Evolutionary conservation across 1,140 invertebrate genomes (phyloP), one percentile per base, ranked within the genome.

Genomic region (Pachyrhynchus sulphureomaculatus): DNA sequence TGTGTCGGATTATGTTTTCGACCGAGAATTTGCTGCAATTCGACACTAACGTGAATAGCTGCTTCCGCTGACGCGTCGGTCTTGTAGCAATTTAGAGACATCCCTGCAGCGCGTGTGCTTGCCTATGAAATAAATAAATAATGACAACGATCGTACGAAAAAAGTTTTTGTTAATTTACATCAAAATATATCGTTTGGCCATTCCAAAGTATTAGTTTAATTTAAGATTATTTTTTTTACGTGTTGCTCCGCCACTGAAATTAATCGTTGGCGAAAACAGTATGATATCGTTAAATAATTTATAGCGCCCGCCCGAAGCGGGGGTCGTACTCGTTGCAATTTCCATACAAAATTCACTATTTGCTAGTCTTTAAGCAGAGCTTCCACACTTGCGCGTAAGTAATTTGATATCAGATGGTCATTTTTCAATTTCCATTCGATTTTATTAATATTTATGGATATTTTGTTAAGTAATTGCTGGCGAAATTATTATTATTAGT

Each of bases 341-440:
- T 63, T 63, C 61, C 61, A 63, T 63, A 63, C 61, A 45, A 63
- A 57, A 57, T 63, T 37, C 53, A 54, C 47, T 44, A 61, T 61
- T 61, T 54, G 48, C 51, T 37, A 62, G 60, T 62, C 34, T 62
- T 62, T 62, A 62, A 33, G 45, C 37, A 18, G 60, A 53, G 60
- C 60, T 62, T 56, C 60, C 52, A 39, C 41, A 62, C 60, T 62
- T 57, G 61, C 52, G 52, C 58, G 41, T 44, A 34, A 44, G 47
- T 63, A 63, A 63, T 57, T 57, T 51, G 61, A 61, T 61, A 47
- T 48, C 52, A 36, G 48, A 13, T 32, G 58, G 17, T 54, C 51
- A 57, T 63, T 63, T 63, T 63, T 63, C 53, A 63, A 57, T 63
- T 62, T 55, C 41, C 18, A 24, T 26, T 20, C n/a, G 37, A 55